A percentile compares a stretch with the other conserved stretches of the same genome.
phyloP scores from a whole-genome alignment of 2,888 invertebrate genomes.

The Tipula unca region DNA sequence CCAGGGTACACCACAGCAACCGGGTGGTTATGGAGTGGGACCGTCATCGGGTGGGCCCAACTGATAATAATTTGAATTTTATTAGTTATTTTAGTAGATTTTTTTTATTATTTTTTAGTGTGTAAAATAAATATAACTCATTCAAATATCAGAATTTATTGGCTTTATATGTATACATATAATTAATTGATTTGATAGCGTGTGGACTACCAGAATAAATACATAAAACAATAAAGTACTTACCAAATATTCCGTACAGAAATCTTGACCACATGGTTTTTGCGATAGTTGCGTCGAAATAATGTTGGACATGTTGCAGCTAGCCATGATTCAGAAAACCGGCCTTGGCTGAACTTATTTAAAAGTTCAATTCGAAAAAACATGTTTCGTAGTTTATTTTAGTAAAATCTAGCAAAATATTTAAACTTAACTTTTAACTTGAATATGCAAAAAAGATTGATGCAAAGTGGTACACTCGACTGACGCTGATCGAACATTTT shows the following conservation, averaged over 20 bases:
- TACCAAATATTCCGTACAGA: conserved; percentile 34
- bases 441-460: not conserved
- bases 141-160: no score
- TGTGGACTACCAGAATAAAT: not conserved
- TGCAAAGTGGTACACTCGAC: not conserved
- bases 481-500: not conserved
- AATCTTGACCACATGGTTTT: conserved; percentile 29
- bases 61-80: conserved; percentile 30
- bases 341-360: not conserved
- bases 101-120: not conserved
- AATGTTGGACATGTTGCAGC: conserved; percentile 30
- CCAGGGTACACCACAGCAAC: conserved; percentile 31
- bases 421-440: not conserved
- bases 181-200: no score
- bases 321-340: conserved; percentile 18
- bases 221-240: conserved; percentile 14
- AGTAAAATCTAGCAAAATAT: no score
- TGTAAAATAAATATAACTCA: not conserved
- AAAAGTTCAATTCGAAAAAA: not conserved
- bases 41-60: conserved; percentile 31
- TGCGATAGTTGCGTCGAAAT: conserved; percentile 23
- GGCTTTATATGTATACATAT: no score
- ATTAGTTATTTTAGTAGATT: not conserved
- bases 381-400: not conserved
- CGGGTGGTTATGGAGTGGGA: conserved; percentile 33